A percentile compares a stretch with the other conserved stretches of the same genome.
phyloP scores from a whole-genome alignment of 2,113 vertebrate species.

The Argyrosomus japonicus region DNA sequence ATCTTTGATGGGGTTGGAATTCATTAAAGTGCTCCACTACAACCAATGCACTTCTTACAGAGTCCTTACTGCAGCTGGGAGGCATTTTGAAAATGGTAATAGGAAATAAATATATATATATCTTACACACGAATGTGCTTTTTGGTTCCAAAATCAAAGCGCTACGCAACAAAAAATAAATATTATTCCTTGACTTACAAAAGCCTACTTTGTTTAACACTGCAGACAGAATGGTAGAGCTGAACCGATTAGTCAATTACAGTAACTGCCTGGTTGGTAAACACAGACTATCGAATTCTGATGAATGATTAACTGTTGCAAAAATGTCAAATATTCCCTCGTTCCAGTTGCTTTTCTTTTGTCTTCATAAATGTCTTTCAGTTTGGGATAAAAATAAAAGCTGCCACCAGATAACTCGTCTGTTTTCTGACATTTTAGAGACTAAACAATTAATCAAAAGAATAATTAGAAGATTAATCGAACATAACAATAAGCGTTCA shows the following conservation, averaged over 20 bases:
- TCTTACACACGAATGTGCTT: neutral
- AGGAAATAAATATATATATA: neutral
- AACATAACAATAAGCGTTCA: too few species aligned
- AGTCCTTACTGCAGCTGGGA: neutral
- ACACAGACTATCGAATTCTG: neutral
- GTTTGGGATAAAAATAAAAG: neutral
- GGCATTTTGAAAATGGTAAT: neutral
- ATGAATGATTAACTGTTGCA: neutral
- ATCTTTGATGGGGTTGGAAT: neutral
- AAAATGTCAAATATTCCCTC: neutral
- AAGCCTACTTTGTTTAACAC: too few species aligned
- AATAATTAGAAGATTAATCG: too few species aligned
- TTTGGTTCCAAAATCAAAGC: neutral
- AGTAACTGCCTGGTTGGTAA: too few species aligned
- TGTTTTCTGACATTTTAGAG: neutral
- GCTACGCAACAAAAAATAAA: too few species aligned
- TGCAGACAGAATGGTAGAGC: too few species aligned
- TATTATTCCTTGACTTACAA: too few species aligned
- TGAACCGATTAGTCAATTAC: too few species aligned
- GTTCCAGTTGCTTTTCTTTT: neutral
- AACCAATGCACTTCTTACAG: too few species aligned
- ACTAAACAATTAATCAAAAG: neutral
- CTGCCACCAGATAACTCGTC: neutral
- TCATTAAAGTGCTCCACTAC: neutral
- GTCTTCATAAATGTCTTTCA: neutral